phyloP scores from a whole-genome alignment of 2,113 vertebrate genomes.

The Eptesicus fuscus region DNA sequence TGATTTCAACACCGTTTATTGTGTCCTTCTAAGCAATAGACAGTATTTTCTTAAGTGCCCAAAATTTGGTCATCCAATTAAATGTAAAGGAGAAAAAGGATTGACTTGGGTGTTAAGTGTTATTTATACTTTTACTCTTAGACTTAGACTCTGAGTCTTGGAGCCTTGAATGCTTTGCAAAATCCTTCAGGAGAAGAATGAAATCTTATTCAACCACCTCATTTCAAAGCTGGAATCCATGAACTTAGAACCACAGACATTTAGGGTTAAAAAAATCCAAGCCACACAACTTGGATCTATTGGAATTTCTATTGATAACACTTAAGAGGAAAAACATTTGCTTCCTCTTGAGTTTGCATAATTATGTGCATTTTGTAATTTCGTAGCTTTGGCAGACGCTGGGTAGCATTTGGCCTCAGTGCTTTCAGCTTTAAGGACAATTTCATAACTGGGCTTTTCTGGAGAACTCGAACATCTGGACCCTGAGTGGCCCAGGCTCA shows the following conservation, averaged over 20 bases:
- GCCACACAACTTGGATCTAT: background rate
- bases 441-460: constrained; percentile 2
- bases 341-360: background rate
- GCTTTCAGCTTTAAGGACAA: constrained; percentile 27
- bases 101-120: background rate
- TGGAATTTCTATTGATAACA: background rate
- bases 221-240: background rate
- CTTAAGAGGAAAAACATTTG: background rate
- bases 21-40: background rate
- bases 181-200: background rate
- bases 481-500: background rate
- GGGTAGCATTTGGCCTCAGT: constrained; percentile 2
- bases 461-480: constrained; percentile 42
- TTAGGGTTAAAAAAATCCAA: background rate
- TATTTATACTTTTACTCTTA: background rate
- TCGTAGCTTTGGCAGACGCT: constrained; percentile 9
- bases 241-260: background rate
- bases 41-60: background rate
- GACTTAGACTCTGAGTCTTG: background rate
- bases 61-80: background rate
- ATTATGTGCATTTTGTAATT: constrained; percentile 51
- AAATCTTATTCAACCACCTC: background rate
- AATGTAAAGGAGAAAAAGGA: background rate
- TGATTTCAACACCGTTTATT: background rate
- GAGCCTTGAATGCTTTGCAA: background rate